Percentiles rank a stretch among this genome's conserved stretches.
Conservation (phyloP, 2,888 invertebrate species). For the Gari tellinella region DNA sequence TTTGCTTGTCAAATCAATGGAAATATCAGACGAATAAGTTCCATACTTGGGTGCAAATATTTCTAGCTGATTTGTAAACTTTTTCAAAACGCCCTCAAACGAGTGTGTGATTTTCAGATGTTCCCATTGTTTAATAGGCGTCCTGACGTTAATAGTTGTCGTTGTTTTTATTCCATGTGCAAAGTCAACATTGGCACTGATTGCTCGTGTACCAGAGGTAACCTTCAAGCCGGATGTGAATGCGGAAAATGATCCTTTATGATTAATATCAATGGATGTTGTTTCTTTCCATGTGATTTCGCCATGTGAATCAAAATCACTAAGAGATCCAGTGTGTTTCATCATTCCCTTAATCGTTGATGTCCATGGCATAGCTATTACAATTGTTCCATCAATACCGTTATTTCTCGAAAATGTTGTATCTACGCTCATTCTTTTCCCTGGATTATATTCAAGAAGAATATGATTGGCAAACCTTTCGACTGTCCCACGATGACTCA, state of each 20-base stretch:
- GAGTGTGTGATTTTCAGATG: conserved; percentile 21
- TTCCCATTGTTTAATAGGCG: conserved; percentile 25
- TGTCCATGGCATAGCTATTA: conserved; percentile 25
- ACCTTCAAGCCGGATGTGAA: conserved; percentile 24
- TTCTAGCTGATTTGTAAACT: conserved; percentile 29
- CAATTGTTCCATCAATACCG: conserved; percentile 22
- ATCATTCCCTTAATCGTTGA: conserved; percentile 21
- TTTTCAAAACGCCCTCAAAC: conserved; percentile 21
- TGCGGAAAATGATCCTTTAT: conserved; percentile 8
- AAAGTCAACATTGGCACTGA: conserved; percentile 23
- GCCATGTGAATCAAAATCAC: conserved; percentile 28
- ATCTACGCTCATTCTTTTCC: conserved; percentile 19
- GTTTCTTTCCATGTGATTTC: conserved; percentile 28
- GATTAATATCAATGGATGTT: conserved; percentile 20
- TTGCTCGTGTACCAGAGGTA: conserved; percentile 5
- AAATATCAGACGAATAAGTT: conserved; percentile 16
- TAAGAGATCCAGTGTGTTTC: conserved; percentile 17
- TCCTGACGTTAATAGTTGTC: conserved; percentile 21
- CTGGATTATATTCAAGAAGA: conserved; percentile 34
- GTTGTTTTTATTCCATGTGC: conserved; percentile 18
- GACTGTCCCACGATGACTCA: conserved; percentile 27
- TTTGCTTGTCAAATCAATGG: conserved; percentile 5
- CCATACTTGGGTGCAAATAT: conserved; percentile 24
- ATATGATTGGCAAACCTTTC: conserved; percentile 20
- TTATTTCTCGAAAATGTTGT: conserved; percentile 22